Evolutionary conservation across 2,888 invertebrate genomes (phyloP).

Genomic region (Trichogramma evanescens): DNA sequence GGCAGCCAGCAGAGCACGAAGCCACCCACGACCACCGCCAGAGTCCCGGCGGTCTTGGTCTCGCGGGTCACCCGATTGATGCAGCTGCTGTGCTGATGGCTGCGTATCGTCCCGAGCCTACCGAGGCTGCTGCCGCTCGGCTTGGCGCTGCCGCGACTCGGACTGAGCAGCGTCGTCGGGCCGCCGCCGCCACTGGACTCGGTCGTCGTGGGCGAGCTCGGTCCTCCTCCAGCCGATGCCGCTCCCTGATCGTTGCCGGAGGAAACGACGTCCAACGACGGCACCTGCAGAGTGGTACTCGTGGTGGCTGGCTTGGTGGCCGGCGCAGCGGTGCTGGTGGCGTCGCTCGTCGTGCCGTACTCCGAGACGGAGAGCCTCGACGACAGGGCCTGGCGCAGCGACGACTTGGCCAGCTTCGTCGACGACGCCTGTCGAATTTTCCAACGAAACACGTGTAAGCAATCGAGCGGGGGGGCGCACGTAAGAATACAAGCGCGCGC

Average conservation of each 20-base stretch:
- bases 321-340: neutral
- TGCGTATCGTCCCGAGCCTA: constrained; percentile 24
- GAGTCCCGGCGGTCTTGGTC: constrained; percentile 80
- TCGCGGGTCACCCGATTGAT: constrained; percentile 57
- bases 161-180: neutral
- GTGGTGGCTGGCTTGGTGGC: neutral
- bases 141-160: neutral
- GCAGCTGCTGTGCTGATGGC: constrained; percentile 40
- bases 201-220: constrained; percentile 1
- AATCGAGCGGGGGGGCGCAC: no score
- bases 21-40: constrained; percentile 81
- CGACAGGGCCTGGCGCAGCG: constrained; percentile 4
- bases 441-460: no score
- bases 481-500: no score
- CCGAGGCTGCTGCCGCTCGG: neutral
- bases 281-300: constrained; percentile 1
- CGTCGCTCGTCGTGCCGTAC: constrained; percentile 11
- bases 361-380: constrained; percentile 14
- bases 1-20: constrained; percentile 85
- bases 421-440: neutral
- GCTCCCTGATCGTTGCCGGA: constrained; percentile 15
- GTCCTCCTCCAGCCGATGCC: constrained; percentile 11
- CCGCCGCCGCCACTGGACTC: neutral
- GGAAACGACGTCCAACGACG: constrained; percentile 12
- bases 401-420: constrained; percentile 18